Evolutionary conservation across 2,113 vertebrate species (phyloP).

Genomic region (Anarhynchus alexandrinus): DNA sequence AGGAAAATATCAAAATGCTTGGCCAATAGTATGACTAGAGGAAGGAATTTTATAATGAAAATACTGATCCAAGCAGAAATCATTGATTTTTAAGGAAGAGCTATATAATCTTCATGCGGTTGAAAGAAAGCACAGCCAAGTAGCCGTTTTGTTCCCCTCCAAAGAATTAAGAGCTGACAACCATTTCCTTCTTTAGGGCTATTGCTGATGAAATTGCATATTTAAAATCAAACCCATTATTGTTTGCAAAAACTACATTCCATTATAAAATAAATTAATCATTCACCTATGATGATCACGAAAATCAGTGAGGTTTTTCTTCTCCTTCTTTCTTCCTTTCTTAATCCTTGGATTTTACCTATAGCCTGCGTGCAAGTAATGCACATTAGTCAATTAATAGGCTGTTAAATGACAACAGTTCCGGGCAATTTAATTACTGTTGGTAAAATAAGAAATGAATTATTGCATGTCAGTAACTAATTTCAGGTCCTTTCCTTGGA

Average conservation of each 20-base stretch:
- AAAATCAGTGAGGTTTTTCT: constrained; percentile 40
- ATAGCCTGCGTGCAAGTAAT: constrained; percentile 77
- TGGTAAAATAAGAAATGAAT: constrained; percentile 82
- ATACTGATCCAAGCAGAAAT: neutral
- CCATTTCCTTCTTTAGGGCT: neutral
- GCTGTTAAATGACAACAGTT: constrained; percentile 96
- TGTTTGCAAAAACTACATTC: constrained; percentile 25
- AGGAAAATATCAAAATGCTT: neutral
- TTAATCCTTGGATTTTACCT: constrained; percentile 88
- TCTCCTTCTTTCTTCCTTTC: constrained; percentile 45
- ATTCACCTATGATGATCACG: constrained; percentile 5
- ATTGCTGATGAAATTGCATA: neutral
- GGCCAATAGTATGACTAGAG: neutral
- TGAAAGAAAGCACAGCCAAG: neutral
- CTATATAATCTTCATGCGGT: neutral
- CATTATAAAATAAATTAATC: constrained; percentile 27
- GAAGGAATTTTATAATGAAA: neutral
- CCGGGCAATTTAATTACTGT: constrained; percentile 91
- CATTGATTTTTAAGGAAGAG: neutral
- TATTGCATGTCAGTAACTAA: constrained; percentile 77
- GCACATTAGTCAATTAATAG: constrained; percentile 99
- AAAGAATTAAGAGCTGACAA: neutral
- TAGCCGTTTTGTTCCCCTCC: neutral
- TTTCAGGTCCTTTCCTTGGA: constrained; percentile 71
- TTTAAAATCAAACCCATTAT: neutral